Conservation (phyloP, 2,888 invertebrate genomes). For the Aporophyla lueneburgensis region DNA sequence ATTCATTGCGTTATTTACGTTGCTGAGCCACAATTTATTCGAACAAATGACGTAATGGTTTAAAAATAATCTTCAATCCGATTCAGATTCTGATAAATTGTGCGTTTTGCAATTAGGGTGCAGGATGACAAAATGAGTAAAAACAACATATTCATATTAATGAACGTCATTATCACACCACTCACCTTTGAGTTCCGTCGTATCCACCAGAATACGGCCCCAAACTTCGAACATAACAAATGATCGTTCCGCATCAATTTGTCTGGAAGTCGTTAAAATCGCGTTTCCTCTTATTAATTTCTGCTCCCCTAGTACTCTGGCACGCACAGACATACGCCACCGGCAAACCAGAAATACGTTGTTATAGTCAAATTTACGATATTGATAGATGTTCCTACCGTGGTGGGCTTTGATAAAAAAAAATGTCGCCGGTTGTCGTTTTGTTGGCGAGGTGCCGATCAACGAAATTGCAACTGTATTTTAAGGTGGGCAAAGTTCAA, state of each 20-base stretch:
- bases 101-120: too few species aligned
- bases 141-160: background rate
- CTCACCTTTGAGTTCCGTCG: conserved; percentile 2
- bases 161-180: background rate
- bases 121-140: too few species aligned
- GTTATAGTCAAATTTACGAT: conserved; percentile 81
- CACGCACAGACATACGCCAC: conserved; percentile 77
- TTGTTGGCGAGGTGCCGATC: background rate
- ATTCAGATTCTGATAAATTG: too few species aligned
- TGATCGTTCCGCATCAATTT: conserved; percentile 87
- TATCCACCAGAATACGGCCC: conserved; percentile 72
- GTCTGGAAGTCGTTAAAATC: conserved; percentile 86
- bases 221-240: conserved; percentile 82
- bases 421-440: conserved; percentile 60
- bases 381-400: conserved; percentile 77
- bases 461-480: conserved; percentile 32
- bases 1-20: too few species aligned
- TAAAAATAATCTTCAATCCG: too few species aligned
- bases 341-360: conserved; percentile 78
- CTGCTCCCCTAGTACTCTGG: conserved; percentile 77
- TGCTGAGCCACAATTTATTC: too few species aligned
- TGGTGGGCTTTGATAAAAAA: conserved; percentile 70
- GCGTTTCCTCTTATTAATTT: conserved; percentile 88
- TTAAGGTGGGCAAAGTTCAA: background rate
- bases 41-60: too few species aligned